A percentile compares a stretch with the other conserved stretches of the same genome.
Evolutionary conservation across 2,888 invertebrate genomes (phyloP).

Genomic region (Diaprepes abbreviatus): DNA sequence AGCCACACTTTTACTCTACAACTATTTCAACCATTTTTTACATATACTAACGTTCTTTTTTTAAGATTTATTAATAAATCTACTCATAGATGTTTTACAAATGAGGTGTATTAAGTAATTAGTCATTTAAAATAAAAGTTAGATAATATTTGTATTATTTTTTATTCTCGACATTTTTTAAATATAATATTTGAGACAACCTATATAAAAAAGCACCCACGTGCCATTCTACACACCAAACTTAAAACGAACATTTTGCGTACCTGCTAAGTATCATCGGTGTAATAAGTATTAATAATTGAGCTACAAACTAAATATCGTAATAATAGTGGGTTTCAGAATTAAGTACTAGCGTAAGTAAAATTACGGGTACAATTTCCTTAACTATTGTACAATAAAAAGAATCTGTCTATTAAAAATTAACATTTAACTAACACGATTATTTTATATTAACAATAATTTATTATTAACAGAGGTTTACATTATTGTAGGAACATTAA

Average conservation of each 20-base stretch:
- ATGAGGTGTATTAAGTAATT: too few relatives aligned
- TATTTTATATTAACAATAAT: constrained; percentile 42
- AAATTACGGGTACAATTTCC: constrained; percentile 21
- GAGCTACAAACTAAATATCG: constrained; percentile 4
- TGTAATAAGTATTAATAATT: background rate
- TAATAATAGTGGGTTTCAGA: background rate
- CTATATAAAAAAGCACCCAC: background rate
- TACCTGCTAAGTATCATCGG: background rate
- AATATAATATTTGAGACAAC: constrained; percentile 2
- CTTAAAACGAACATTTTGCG: background rate
- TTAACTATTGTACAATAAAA: constrained; percentile 40
- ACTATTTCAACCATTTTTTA: too few relatives aligned
- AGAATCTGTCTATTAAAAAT: constrained; percentile 30
- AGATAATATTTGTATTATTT: too few relatives aligned
- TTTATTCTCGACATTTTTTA: too few relatives aligned
- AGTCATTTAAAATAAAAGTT: too few relatives aligned
- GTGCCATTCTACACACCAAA: background rate
- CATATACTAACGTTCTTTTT: too few relatives aligned
- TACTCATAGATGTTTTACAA: too few relatives aligned
- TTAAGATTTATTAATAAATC: too few relatives aligned
- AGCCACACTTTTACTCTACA: too few relatives aligned
- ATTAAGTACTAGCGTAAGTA: constrained; percentile 37
- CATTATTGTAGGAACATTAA: constrained; percentile 46
- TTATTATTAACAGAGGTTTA: constrained; percentile 45
- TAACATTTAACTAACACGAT: constrained; percentile 34